Evolutionary conservation across 2,888 invertebrate genomes (phyloP).

Genomic region (Cepaea hortensis): DNA sequence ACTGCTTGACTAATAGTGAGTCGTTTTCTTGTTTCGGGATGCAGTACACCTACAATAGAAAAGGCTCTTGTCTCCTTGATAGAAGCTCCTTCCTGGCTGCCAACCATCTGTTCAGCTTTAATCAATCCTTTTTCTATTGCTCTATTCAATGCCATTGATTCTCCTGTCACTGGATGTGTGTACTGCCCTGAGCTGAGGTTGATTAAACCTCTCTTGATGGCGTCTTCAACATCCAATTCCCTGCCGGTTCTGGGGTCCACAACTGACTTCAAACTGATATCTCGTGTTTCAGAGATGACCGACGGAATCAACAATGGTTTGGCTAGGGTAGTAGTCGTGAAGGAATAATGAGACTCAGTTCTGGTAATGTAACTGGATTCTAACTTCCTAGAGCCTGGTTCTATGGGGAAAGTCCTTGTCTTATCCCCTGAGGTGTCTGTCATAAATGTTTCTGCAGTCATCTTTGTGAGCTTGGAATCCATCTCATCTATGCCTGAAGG

Average conservation of each 20-base stretch:
- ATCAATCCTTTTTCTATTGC: conserved; percentile 88
- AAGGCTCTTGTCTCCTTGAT: conserved; percentile 84
- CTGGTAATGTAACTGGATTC: conserved; percentile 63
- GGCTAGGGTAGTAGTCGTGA: conserved; percentile 66
- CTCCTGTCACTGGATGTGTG: conserved; percentile 86
- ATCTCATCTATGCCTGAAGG: conserved; percentile 41
- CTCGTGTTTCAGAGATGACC: conserved; percentile 68
- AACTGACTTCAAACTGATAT: conserved; percentile 68
- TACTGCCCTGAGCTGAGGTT: conserved; percentile 82
- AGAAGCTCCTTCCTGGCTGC: conserved; percentile 81
- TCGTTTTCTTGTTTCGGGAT: conserved; percentile 91
- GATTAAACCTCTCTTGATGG: conserved; percentile 88
- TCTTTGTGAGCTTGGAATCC: conserved; percentile 23
- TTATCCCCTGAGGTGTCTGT: conserved; percentile 44
- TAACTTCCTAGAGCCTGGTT: conserved; percentile 50
- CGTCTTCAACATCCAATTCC: conserved; percentile 80
- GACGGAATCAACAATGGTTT: conserved; percentile 64
- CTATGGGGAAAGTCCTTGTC: conserved; percentile 49
- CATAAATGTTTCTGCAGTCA: conserved; percentile 44
- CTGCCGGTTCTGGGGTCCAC: conserved; percentile 76
- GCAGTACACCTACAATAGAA: conserved; percentile 86
- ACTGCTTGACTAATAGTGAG: conserved; percentile 83
- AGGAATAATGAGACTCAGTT: conserved; percentile 63
- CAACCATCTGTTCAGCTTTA: conserved; percentile 86
- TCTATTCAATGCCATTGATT: conserved; percentile 86